A percentile compares a stretch with the other conserved stretches of the same genome.
phyloP scores from a whole-genome alignment of 1,140 invertebrate species.

The Linepithema humile region DNA sequence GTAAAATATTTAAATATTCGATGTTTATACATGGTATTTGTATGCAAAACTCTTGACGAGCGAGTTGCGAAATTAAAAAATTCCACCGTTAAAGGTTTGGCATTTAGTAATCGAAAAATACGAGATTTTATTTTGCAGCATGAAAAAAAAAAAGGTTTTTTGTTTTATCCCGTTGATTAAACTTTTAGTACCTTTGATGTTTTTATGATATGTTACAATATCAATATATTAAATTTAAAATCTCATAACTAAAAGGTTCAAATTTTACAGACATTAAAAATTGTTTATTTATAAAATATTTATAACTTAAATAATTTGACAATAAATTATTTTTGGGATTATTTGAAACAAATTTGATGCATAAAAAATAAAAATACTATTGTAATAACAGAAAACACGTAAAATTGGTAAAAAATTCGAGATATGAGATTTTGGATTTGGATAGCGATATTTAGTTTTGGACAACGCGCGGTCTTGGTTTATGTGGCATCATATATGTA shows the following conservation, averaged over 20 bases:
- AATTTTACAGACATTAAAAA: no score
- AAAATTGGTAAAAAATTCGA: no score
- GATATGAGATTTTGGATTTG: no score
- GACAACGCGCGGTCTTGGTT: no score
- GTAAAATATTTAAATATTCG: not conserved
- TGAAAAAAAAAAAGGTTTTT: not conserved
- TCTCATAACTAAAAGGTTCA: no score
- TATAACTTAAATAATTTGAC: not conserved
- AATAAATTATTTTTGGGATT: no score
- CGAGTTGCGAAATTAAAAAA: not conserved
- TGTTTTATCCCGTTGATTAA: conserved; percentile 8
- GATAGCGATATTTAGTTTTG: no score
- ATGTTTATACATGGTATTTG: not conserved
- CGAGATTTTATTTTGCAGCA: not conserved
- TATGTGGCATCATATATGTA: no score
- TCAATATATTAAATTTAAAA: no score
- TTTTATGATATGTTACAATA: not conserved
- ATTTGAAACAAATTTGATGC: no score
- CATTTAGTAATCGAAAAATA: not conserved
- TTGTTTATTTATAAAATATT: not conserved
- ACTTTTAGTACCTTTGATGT: not conserved
- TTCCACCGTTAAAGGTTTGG: not conserved
- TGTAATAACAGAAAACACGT: no score
- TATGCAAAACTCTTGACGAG: not conserved
- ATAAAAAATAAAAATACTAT: no score